These are phyloP conservation scores for Hirtodrosophila cameraria DNA, from an alignment of 2,888 invertebrate species.

Conservation along the genomic window DNA sequence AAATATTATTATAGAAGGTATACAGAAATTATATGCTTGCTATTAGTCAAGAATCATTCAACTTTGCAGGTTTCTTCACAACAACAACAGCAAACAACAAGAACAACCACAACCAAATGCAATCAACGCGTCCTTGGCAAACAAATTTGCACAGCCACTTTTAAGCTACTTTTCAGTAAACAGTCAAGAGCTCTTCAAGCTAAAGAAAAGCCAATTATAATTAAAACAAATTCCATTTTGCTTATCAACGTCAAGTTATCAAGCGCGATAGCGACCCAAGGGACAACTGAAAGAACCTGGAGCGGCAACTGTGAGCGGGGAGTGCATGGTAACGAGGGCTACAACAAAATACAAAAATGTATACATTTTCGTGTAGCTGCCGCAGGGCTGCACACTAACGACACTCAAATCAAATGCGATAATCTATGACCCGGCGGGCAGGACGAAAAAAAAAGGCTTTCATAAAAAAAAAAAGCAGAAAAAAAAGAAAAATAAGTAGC, in stretches of 20 bases:
- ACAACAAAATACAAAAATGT: slow-evolving; percentile 17
- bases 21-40: neutral
- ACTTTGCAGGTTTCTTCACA: neutral
- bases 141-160: slow-evolving; percentile 33
- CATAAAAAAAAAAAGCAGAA: slow-evolving; percentile 6
- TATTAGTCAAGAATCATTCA: slow-evolving; percentile 17
- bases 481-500: slow-evolving; percentile 60
- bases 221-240: slow-evolving; percentile 63
- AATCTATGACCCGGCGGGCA: slow-evolving; percentile 58
- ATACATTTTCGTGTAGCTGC: slow-evolving; percentile 22
- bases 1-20: neutral
- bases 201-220: slow-evolving; percentile 61
- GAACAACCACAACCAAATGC: slow-evolving; percentile 17
- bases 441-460: slow-evolving; percentile 25
- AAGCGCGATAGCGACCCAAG: slow-evolving; percentile 26
- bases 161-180: slow-evolving; percentile 9
- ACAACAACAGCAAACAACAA: too few relatives aligned
- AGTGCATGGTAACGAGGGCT: slow-evolving; percentile 5
- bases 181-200: slow-evolving; percentile 23
- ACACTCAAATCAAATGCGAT: slow-evolving; percentile 73
- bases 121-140: slow-evolving; percentile 44
- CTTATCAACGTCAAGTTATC: slow-evolving; percentile 47
- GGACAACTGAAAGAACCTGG: slow-evolving; percentile 11
- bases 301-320: slow-evolving; percentile 10
- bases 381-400: slow-evolving; percentile 48